Evolutionary conservation across 2,113 vertebrate species (phyloP), one percentile per base, ranked within the genome.

Genomic region (Eulemur macaco): DNA sequence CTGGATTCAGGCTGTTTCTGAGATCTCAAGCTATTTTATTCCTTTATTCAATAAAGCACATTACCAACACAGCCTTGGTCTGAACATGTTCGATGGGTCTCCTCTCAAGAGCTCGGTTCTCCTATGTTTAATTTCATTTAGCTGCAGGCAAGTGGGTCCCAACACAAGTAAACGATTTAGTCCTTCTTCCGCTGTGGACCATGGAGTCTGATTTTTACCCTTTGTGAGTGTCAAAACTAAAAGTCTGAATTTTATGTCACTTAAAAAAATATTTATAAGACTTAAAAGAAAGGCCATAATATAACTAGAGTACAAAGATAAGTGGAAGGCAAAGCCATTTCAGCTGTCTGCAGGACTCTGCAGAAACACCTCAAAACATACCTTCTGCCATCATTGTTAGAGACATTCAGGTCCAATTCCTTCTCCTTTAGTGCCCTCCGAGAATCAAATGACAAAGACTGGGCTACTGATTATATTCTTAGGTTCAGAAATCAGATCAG

Each of bases 321-420:
- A 11, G 8, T 84, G 34, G 25, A 81, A 66, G 58, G 2, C 1
- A 12, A 13, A 12, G 0, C 6, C 37, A 1, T 68, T 3, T 23
- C 1, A 63, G 21, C 23, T 12, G 1, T 34, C 21, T 29, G 27
- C 18, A 80, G 34, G 34, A 9, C 39, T 69, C 94, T 56, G 20
- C 17, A 52, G 2, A 1, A 0, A 0, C 5, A 23, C 29, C 18
- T 78, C 31, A 25, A 29, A 27, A 29, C 17, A 42, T 4, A 37
- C 4, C 6, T 89, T 86, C 14, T 66, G 3, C 17, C 8, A 0
- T 0, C 7, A 27, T 60, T 58, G 31, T 20, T 14, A 4, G 31
- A 2, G 42, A 29, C 42, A 25, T 82, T 2, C 2, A 20, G 10
- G 4, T 21, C 52, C 21, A 63, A 1, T 13, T 64, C 7, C 52